Percentiles rank a stretch among this genome's conserved stretches.
Conservation (phyloP, 2,797 vertebrate genomes). For the Notoglanidium macrostoma region DNA sequence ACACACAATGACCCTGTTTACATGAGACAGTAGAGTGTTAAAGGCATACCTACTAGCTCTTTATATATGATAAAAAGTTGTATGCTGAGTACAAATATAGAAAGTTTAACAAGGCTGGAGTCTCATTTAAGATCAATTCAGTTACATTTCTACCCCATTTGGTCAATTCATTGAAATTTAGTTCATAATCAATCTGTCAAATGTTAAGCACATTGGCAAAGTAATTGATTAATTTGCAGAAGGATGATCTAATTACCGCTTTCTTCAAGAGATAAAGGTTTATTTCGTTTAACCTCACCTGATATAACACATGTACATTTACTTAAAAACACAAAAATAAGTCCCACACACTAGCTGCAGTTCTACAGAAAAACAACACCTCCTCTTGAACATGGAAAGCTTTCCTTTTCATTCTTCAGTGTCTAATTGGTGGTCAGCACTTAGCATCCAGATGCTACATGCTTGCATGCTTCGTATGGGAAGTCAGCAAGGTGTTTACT, state of each 20-base stretch:
- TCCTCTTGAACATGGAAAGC: constrained; percentile 39
- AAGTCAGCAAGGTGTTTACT: constrained; percentile 66
- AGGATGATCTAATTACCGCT: no score
- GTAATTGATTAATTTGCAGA: not conserved
- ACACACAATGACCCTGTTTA: constrained; percentile 36
- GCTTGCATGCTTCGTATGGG: constrained; percentile 67
- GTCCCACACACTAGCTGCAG: not conserved
- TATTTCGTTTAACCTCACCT: not conserved
- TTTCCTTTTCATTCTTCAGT: constrained; percentile 50
- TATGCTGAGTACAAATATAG: not conserved
- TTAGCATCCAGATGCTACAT: constrained; percentile 67
- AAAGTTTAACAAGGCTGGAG: not conserved
- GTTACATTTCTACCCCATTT: not conserved
- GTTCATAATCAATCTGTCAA: not conserved
- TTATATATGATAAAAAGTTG: constrained; percentile 2
- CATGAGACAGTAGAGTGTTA: constrained; percentile 29
- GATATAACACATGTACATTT: not conserved
- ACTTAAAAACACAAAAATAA: not conserved
- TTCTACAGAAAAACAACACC: constrained; percentile 5
- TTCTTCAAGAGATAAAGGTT: not conserved
- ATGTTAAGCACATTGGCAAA: not conserved
- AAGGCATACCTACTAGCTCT: not conserved
- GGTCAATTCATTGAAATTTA: not conserved
- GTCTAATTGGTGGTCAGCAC: constrained; percentile 66
- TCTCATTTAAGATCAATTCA: not conserved